phyloP scores from a whole-genome alignment of 2,113 vertebrate species.

The Lophochroa leadbeateri region DNA sequence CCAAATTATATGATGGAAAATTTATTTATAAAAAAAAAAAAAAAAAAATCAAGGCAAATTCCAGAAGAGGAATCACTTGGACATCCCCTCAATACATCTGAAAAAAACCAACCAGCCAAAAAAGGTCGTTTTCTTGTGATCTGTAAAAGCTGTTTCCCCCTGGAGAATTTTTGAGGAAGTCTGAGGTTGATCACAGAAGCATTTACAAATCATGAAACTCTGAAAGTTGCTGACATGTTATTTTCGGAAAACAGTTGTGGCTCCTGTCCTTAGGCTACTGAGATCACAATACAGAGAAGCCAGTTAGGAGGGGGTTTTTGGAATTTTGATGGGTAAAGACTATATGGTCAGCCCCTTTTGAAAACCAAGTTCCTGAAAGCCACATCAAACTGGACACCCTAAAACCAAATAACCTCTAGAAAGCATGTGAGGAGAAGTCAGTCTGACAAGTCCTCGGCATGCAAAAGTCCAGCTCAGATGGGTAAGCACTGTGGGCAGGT shows the following conservation, averaged over 20 bases:
- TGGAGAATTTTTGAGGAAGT: conserved; percentile 62
- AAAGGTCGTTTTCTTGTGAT: neutral
- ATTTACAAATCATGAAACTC: conserved; percentile 53
- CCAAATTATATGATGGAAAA: neutral
- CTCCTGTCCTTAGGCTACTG: neutral
- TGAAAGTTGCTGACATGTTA: conserved; percentile 8
- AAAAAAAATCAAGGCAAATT: neutral
- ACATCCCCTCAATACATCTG: neutral
- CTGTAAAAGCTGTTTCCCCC: neutral
- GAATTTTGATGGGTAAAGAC: neutral
- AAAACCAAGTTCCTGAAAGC: neutral
- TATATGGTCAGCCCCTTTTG: neutral
- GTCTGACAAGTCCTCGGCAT: neutral
- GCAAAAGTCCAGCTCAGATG: neutral
- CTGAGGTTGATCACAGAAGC: neutral
- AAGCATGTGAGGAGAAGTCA: neutral
- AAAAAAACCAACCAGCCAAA: neutral
- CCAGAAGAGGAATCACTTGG: neutral
- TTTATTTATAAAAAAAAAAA: neutral
- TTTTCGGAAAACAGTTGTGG: conserved; percentile 27
- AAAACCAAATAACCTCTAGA: neutral
- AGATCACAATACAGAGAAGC: neutral
- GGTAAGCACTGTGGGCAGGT: neutral
- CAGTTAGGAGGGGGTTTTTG: neutral
- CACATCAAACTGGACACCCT: neutral